These are phyloP conservation scores for Drosophila mercatorum DNA, from an alignment of 2,888 invertebrate genomes.

Conservation along the genomic window DNA sequence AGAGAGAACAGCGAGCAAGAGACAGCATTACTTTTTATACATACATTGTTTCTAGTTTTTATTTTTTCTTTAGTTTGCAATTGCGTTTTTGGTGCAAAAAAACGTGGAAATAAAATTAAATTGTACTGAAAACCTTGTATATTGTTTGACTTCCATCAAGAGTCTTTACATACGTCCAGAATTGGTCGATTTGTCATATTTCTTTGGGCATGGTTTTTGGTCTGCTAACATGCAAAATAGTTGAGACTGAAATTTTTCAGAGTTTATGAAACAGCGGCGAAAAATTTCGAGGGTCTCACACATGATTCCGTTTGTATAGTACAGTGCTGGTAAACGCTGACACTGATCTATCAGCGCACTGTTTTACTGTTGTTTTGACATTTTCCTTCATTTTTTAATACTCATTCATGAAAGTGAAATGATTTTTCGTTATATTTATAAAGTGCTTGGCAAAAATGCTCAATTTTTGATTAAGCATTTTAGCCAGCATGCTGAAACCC, in stretches of 20 bases:
- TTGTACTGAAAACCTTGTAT: slow-evolving; percentile 46
- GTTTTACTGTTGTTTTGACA: not conserved
- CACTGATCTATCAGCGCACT: not conserved
- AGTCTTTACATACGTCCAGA: slow-evolving; percentile 84
- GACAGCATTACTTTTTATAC: slow-evolving; percentile 41
- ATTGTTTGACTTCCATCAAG: slow-evolving; percentile 82
- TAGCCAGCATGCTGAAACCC: slow-evolving; percentile 55
- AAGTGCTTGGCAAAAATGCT: slow-evolving; percentile 67
- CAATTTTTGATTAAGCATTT: slow-evolving; percentile 66
- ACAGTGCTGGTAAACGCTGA: slow-evolving; percentile 19
- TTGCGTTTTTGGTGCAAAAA: slow-evolving; percentile 65
- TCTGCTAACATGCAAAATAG: slow-evolving; percentile 84
- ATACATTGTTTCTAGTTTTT: slow-evolving; percentile 16
- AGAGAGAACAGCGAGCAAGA: slow-evolving; percentile 25
- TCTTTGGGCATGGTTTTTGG: slow-evolving; percentile 75
- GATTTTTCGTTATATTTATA: not conserved
- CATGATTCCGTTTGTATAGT: slow-evolving; percentile 82
- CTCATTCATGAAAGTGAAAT: no score
- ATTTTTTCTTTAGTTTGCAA: slow-evolving; percentile 32
- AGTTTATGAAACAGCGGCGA: slow-evolving; percentile 12
- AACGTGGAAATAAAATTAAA: slow-evolving; percentile 65
- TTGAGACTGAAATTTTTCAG: slow-evolving; percentile 77
- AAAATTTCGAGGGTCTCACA: slow-evolving; percentile 77
- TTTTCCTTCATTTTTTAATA: not conserved
- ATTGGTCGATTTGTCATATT: slow-evolving; percentile 23